Percentiles rank a stretch among this genome's conserved stretches.
phyloP scores from a whole-genome alignment of 1,140 invertebrate species.

The Drosophila orena region DNA sequence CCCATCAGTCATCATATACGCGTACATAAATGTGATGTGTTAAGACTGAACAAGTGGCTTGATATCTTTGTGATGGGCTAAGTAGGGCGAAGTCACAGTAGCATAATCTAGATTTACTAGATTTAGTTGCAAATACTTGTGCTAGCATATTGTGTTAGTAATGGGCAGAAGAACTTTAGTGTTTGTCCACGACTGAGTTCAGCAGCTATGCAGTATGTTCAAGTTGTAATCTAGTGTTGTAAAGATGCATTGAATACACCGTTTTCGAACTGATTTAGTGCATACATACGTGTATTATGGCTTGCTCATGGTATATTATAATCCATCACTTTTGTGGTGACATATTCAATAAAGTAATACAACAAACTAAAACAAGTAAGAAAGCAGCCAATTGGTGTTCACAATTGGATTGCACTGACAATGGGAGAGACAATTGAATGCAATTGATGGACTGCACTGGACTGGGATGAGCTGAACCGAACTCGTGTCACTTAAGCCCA shows the following conservation, averaged over 20 bases:
- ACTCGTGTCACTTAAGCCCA: slow-evolving; percentile 14
- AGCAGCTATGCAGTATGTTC: too few relatives aligned
- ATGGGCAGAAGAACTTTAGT: not conserved
- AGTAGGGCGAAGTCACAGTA: not conserved
- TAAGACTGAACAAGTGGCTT: not conserved
- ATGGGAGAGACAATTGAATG: slow-evolving; percentile 76
- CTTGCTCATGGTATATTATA: too few relatives aligned
- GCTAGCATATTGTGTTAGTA: too few relatives aligned
- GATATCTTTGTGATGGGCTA: not conserved
- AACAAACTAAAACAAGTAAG: not conserved
- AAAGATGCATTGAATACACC: too few relatives aligned
- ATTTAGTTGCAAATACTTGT: not conserved
- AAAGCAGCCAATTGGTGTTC: slow-evolving; percentile 54
- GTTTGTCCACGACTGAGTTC: too few relatives aligned
- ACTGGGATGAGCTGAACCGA: too few relatives aligned
- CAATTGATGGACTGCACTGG: slow-evolving; percentile 56
- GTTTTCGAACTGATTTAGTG: too few relatives aligned
- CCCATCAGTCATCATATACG: too few relatives aligned
- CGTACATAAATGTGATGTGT: not conserved
- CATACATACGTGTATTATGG: too few relatives aligned
- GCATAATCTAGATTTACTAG: too few relatives aligned
- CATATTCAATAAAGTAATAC: not conserved
- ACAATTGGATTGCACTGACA: slow-evolving; percentile 74
- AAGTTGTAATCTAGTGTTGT: too few relatives aligned
- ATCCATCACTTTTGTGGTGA: not conserved